A percentile compares a stretch with the other conserved stretches of the same genome.
Conservation (phyloP, 2,797 vertebrate species). For the Phrynocephalus forsythii region DNA sequence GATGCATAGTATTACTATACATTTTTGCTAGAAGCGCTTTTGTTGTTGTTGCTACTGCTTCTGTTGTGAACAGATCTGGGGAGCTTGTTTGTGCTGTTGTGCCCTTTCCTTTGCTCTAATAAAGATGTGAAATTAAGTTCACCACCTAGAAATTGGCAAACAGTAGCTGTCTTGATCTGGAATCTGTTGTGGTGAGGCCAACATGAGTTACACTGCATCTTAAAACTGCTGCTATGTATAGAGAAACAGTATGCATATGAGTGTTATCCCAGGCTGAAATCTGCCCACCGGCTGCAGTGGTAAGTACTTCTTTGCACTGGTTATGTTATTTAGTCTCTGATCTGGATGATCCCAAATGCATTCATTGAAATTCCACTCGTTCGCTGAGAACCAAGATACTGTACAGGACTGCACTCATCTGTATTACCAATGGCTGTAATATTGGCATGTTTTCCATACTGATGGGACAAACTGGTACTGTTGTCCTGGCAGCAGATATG, state of each 20-base stretch:
- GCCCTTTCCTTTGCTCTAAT: background rate
- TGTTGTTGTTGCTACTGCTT: background rate
- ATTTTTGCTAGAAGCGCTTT: background rate
- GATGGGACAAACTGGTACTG: background rate
- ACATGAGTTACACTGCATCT: background rate
- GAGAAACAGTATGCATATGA: background rate
- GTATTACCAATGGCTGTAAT: background rate
- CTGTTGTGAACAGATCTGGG: background rate
- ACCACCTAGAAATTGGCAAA: too few relatives aligned
- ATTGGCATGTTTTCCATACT: background rate
- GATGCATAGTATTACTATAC: background rate
- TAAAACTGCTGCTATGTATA: background rate
- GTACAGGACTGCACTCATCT: background rate
- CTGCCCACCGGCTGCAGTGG: background rate
- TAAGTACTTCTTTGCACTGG: background rate
- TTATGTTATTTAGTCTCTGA: background rate
- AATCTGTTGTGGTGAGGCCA: too few relatives aligned
- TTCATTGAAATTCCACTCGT: background rate
- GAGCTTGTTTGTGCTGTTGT: background rate
- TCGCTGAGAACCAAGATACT: background rate
- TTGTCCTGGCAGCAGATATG: slow-evolving; percentile 15
- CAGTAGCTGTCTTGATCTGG: too few relatives aligned
- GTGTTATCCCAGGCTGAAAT: background rate
- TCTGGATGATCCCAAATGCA: background rate
- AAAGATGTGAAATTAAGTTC: too few relatives aligned